phyloP scores from a whole-genome alignment of 2,113 vertebrate genomes.

The Leiothrix lutea region DNA sequence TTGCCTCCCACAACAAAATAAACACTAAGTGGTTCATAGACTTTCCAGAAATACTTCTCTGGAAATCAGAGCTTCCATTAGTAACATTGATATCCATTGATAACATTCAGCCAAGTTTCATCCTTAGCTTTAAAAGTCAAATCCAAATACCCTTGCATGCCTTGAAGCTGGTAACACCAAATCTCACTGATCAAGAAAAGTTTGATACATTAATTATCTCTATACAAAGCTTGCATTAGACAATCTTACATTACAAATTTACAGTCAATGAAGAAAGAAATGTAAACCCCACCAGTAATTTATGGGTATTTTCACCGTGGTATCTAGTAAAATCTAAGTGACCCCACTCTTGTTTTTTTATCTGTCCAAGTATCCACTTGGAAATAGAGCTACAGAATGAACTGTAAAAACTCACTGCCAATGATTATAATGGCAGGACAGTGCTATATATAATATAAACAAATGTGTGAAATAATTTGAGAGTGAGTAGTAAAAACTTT shows the following conservation, averaged over 20 bases:
- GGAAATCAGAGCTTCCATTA: neutral
- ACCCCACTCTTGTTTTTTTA: neutral
- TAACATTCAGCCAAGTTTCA: neutral
- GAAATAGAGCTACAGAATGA: neutral
- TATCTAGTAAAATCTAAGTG: neutral
- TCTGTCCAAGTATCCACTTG: neutral
- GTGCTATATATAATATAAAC: neutral
- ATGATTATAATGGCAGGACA: neutral
- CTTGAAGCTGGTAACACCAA: neutral
- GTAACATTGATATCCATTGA: no score
- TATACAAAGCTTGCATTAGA: conserved; percentile 1
- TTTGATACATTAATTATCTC: neutral
- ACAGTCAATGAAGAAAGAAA: conserved; percentile 5
- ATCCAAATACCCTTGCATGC: neutral
- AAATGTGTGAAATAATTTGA: neutral
- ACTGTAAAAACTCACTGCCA: neutral
- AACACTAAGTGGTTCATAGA: neutral
- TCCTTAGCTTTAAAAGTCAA: neutral
- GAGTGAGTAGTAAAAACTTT: neutral
- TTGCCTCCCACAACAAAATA: neutral
- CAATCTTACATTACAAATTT: conserved; percentile 34
- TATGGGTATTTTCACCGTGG: neutral
- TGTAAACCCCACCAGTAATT: neutral
- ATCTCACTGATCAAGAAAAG: neutral
- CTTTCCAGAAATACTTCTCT: neutral